Percentiles rank a stretch among this genome's conserved stretches.
These are phyloP conservation scores for roundworm (Caenorhabditis elegans) DNA, from an alignment of 1,140 invertebrate genomes.

Conservation along the genomic window DNA sequence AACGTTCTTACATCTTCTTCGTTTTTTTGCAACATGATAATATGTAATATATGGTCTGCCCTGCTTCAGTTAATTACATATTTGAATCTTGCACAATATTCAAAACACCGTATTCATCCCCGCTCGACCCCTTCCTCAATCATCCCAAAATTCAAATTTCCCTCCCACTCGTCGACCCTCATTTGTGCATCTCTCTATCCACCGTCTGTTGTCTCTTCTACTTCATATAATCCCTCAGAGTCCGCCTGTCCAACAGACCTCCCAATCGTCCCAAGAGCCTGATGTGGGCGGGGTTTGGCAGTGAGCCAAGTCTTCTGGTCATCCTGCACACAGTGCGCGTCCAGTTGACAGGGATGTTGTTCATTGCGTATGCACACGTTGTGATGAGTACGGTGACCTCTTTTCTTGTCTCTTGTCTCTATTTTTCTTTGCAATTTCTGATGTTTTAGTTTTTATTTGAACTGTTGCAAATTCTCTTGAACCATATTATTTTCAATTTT, in stretches of 20 bases:
- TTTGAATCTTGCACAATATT: background rate
- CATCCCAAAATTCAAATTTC: background rate
- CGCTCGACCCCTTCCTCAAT: background rate
- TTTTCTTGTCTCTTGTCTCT: background rate
- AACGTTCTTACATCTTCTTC: too few species aligned
- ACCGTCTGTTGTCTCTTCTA: conserved; percentile 14
- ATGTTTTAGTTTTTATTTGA: background rate
- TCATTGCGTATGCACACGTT: conserved; percentile 18
- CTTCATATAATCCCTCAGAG: background rate
- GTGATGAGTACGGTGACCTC: background rate
- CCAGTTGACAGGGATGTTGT: background rate
- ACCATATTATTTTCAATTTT: background rate
- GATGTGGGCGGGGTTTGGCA: background rate
- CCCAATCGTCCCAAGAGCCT: background rate
- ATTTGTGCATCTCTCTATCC: background rate
- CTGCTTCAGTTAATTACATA: background rate
- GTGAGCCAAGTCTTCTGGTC: background rate
- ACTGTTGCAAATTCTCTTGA: background rate
- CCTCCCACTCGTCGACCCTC: background rate
- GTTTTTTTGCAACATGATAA: too few species aligned
- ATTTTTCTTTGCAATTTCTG: background rate
- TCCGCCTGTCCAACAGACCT: background rate
- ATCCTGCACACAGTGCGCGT: background rate
- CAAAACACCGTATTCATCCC: background rate
- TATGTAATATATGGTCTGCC: too few species aligned